Base-by-base conservation (phyloP, 2,113 vertebrate genomes). In the Entosphenus tridentatus region DNA sequence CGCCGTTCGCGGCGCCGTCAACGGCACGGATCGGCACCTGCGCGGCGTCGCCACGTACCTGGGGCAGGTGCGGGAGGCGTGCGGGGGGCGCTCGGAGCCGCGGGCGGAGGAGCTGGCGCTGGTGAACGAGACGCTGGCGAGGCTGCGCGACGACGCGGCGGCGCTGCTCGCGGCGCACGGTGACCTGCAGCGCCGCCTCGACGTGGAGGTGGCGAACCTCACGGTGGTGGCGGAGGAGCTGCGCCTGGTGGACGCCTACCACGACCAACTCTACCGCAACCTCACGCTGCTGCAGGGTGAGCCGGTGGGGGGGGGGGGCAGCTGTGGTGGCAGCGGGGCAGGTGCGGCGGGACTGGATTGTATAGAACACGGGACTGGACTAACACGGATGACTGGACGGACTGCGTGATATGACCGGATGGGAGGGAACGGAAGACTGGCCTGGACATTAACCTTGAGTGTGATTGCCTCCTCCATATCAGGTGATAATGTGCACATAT, bases 151-250 rank as follows among this genome's bases (percentile, higher is more conserved):
- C 67, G 88, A 91, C 68, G 78, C 82, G 3, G 72, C 80, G 69
- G 74, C 78, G 71, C 83, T 93, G 72, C 84, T 82, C 73, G 77
- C 82, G 71, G 87, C 90, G 57, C 92, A 96, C 76, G 87, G 91
- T 67, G 80, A 82, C 71, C 82, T 96, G 78, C 80, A 84, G 18
- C 79, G 81, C 1, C 80, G 87, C 69, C 74, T 96, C 78, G 92
- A 96, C 73, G 84, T 82, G 21, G 92, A 96, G 80, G 86, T 96
- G 73, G 85, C 84, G 73, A 88, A 82, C 73, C 82, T 96, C 70
- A 90, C 87, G 0, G 78, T 88, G 68, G 82, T 96, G 71, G 93
- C 89, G 89, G 89, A 96, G 77, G 92, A 96, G 81, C 91, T 96
- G 90, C 95, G 96, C 73, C 74, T 95, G 58, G 90, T 96, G 55